These are phyloP conservation scores for Ectemnius continuus DNA, from an alignment of 2,888 invertebrate genomes.

Conservation along the genomic window DNA sequence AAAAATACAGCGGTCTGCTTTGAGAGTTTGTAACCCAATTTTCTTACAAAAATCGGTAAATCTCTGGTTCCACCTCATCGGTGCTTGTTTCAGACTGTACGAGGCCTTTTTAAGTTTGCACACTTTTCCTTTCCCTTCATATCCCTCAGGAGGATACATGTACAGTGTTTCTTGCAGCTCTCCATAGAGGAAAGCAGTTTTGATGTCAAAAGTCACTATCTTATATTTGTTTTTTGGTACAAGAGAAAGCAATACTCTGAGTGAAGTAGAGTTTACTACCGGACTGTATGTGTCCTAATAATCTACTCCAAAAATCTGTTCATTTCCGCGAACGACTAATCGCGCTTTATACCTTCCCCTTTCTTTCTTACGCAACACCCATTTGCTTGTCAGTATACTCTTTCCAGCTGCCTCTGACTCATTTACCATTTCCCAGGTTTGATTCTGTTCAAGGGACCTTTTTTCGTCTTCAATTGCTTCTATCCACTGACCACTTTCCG, in stretches of 20 bases:
- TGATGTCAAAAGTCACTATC: conserved; percentile 15
- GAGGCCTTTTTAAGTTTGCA: conserved; percentile 13
- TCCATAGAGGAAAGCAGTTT: conserved; percentile 26
- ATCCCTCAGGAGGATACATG: conserved; percentile 18
- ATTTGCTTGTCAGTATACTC: conserved; percentile 44
- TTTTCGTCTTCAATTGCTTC: conserved; percentile 19
- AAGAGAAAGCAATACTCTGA: conserved; percentile 11
- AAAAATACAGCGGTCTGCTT: conserved; percentile 41
- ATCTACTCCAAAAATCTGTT: conserved; percentile 9
- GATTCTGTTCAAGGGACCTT: no score
- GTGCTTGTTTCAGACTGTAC: conserved; percentile 19
- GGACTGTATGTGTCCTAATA: conserved; percentile 23
- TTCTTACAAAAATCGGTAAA: conserved; percentile 6
- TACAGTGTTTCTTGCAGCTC: conserved; percentile 27
- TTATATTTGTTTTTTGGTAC: not conserved
- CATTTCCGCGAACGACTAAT: conserved; percentile 16
- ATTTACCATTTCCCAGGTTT: no score
- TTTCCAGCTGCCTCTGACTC: conserved; percentile 13
- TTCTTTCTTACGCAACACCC: conserved; percentile 56
- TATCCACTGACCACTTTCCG: conserved; percentile 23
- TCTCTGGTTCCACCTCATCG: conserved; percentile 19
- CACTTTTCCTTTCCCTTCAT: not conserved
- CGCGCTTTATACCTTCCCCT: conserved; percentile 28
- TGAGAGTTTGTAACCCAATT: not conserved
- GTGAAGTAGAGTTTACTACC: conserved; percentile 1